These are phyloP conservation scores for Stichodactyla mertensii DNA, from an alignment of 64 coral and sea anemone species.

Conservation along the genomic window DNA sequence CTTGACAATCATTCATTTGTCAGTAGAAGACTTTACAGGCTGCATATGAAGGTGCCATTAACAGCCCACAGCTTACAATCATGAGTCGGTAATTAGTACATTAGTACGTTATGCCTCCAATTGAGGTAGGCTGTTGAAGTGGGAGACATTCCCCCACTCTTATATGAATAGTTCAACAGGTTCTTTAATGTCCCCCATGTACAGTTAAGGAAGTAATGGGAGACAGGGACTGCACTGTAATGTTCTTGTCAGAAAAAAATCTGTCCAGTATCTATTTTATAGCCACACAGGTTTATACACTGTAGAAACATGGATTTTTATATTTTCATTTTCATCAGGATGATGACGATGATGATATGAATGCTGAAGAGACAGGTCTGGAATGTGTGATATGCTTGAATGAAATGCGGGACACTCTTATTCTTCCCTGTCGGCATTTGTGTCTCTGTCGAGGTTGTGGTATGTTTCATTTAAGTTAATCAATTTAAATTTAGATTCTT, in stretches of 20 bases:
- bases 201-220: too few species aligned
- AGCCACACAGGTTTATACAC: too few species aligned
- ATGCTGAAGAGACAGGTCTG: slow-evolving; percentile 78
- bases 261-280: too few species aligned
- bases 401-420: slow-evolving; percentile 92
- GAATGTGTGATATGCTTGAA: slow-evolving; percentile 95
- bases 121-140: too few species aligned
- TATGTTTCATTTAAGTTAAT: slow-evolving; percentile 23
- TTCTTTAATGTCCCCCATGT: too few species aligned
- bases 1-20: not conserved
- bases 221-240: too few species aligned
- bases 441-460: slow-evolving; percentile 91
- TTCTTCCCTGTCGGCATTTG: slow-evolving; percentile 88
- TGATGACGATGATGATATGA: slow-evolving; percentile 67
- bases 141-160: too few species aligned
- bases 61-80: too few species aligned
- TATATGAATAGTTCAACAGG: too few species aligned
- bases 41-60: too few species aligned
- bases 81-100: not conserved
- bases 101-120: not conserved
- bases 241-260: too few species aligned
- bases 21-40: too few species aligned
- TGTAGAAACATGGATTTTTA: not conserved
- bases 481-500: not conserved
- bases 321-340: not conserved